These are phyloP conservation scores for Phyllotis vaccarum DNA, from an alignment of 2,797 vertebrate genomes.

Conservation along the genomic window DNA sequence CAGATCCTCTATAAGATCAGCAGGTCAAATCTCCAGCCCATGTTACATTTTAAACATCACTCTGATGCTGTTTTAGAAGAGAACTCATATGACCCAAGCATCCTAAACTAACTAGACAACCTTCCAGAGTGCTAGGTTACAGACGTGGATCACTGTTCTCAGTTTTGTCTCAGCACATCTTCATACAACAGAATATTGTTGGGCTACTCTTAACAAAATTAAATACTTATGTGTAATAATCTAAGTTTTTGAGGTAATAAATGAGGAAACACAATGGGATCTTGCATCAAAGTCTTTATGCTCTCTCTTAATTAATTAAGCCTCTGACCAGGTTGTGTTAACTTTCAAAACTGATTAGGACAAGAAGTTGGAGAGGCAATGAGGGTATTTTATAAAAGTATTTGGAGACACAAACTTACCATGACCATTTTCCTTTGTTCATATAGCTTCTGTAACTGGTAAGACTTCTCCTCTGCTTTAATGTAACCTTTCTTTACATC, in stretches of 20 bases:
- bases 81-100: not conserved
- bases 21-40: not conserved
- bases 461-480: conserved; percentile 97
- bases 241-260: not conserved
- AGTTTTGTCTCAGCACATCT: conserved; percentile 15
- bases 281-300: not conserved
- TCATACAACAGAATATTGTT: conserved; percentile 35
- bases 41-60: not conserved
- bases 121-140: not conserved
- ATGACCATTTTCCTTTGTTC: conserved; percentile 97
- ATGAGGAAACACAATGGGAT: not conserved
- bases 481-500: conserved; percentile 97
- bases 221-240: not conserved
- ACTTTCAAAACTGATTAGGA: conserved; percentile 27
- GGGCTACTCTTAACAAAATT: conserved; percentile 51
- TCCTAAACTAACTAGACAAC: not conserved
- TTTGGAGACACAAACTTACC: conserved; percentile 88
- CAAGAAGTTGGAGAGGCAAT: not conserved
- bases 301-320: not conserved
- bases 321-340: not conserved
- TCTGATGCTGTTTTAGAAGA: not conserved
- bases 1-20: not conserved
- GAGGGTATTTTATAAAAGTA: not conserved
- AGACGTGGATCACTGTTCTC: not conserved
- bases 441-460: conserved; percentile 96